Evolutionary conservation across 2,888 invertebrate genomes (phyloP).

Genomic region (Altica lythri): DNA sequence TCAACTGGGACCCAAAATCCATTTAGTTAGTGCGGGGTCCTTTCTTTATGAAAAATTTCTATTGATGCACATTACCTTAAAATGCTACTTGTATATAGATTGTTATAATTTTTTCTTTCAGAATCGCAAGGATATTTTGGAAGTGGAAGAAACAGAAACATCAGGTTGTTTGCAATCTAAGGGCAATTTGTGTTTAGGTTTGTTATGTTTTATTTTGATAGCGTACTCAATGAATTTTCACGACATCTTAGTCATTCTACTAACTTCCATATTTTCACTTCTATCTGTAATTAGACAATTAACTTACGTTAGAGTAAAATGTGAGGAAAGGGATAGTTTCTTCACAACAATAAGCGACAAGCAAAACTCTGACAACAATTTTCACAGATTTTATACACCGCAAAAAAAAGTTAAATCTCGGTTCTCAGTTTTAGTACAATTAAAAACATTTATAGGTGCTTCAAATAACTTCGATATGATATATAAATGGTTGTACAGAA

Average conservation of each 20-base stretch:
- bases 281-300: constrained; percentile 32
- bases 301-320: constrained; percentile 9
- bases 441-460: constrained; percentile 25
- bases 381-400: constrained; percentile 42
- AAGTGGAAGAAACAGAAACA: constrained; percentile 50
- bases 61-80: too few species aligned
- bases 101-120: constrained; percentile 41
- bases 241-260: constrained; percentile 31
- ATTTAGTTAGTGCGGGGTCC: too few species aligned
- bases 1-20: too few species aligned
- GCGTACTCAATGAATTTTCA: constrained; percentile 39
- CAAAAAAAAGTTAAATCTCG: constrained; percentile 8
- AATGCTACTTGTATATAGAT: not conserved
- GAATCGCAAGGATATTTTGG: constrained; percentile 53
- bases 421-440: constrained; percentile 25
- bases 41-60: too few species aligned
- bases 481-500: constrained; percentile 34
- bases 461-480: constrained; percentile 29
- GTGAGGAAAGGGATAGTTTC: too few species aligned
- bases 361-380: constrained; percentile 55
- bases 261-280: constrained; percentile 46
- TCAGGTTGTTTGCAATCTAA: constrained; percentile 53
- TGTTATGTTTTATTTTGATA: constrained; percentile 53
- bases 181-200: constrained; percentile 57
- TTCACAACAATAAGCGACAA: constrained; percentile 30